phyloP scores from a whole-genome alignment of 2,797 vertebrate genomes.

The Phrynocephalus guinanensis region DNA sequence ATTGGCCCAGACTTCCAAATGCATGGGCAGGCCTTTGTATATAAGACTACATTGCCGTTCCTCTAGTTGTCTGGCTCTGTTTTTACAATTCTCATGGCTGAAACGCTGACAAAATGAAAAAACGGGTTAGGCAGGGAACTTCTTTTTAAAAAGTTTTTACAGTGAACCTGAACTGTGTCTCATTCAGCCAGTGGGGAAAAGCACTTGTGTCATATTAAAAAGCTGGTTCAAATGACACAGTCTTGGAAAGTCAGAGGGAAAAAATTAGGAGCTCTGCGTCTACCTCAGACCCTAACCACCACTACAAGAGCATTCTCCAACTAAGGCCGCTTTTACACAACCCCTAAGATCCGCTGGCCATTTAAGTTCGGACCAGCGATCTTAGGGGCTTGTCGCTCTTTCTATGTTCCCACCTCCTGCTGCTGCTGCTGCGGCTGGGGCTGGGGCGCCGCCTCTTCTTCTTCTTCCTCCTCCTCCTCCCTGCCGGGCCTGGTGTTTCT shows the following conservation, averaged over 20 bases:
- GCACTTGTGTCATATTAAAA: constrained; percentile 45
- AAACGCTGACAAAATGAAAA: constrained; percentile 65
- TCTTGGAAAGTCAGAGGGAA: constrained; percentile 40
- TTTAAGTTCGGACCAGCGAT: too few species aligned
- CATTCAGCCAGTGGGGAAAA: constrained; percentile 39
- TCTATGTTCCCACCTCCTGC: too few species aligned
- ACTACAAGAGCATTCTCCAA: constrained; percentile 53
- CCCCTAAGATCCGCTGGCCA: too few species aligned
- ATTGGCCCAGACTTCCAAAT: constrained; percentile 18
- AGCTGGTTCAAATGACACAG: constrained; percentile 30
- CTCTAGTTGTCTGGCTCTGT: constrained; percentile 68
- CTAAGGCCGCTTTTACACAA: too few species aligned
- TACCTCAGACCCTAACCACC: constrained; percentile 48
- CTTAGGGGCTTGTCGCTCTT: too few species aligned
- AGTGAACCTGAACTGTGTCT: constrained; percentile 43
- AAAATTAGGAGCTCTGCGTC: constrained; percentile 23
- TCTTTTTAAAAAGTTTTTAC: constrained; percentile 44
- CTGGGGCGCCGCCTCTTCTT: too few species aligned
- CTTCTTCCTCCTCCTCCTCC: too few species aligned
- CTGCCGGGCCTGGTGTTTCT: too few species aligned
- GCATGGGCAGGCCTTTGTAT: constrained; percentile 5
- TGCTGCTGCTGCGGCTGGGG: too few species aligned
- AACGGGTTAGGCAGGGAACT: background rate
- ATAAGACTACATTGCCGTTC: constrained; percentile 43
- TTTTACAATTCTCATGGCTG: constrained; percentile 56